Percentiles rank a stretch among this genome's conserved stretches.
phyloP scores from a whole-genome alignment of 2,113 vertebrate species.

The Cyanoderma ruficeps region DNA sequence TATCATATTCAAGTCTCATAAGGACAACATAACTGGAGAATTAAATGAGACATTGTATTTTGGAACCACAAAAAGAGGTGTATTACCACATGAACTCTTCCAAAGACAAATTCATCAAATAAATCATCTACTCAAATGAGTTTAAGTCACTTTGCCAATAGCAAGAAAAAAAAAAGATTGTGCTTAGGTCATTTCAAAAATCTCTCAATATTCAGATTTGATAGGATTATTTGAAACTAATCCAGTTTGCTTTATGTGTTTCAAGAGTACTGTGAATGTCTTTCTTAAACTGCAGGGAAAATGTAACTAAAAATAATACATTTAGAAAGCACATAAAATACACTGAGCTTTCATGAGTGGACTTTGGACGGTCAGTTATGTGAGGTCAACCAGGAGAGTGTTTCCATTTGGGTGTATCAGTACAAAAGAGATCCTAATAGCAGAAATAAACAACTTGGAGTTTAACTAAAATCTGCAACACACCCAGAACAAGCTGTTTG shows the following conservation, averaged over 20 bases:
- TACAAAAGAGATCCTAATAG: not conserved
- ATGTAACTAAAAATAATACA: not conserved
- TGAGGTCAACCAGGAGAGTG: not conserved
- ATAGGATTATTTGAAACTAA: not conserved
- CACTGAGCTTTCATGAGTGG: not conserved
- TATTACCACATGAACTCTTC: not conserved
- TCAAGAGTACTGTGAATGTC: not conserved
- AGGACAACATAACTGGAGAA: not conserved
- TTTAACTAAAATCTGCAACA: not conserved
- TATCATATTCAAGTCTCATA: not conserved
- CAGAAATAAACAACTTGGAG: not conserved
- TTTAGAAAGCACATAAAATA: not conserved
- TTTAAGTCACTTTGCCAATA: not conserved
- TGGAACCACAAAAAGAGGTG: not conserved
- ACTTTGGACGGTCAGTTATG: not conserved
- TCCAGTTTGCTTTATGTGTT: not conserved
- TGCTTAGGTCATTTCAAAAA: not conserved
- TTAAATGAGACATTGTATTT: not conserved
- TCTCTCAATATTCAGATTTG: not conserved
- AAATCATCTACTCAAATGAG: not conserved
- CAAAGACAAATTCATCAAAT: not conserved
- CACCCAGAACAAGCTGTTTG: not conserved
- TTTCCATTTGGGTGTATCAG: not conserved
- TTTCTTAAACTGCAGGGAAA: not conserved
- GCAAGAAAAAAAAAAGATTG: not conserved